Evolutionary conservation across 2,113 vertebrate species (phyloP), one percentile per base, ranked within the genome.

Genomic region (Pseudopodoces humilis): DNA sequence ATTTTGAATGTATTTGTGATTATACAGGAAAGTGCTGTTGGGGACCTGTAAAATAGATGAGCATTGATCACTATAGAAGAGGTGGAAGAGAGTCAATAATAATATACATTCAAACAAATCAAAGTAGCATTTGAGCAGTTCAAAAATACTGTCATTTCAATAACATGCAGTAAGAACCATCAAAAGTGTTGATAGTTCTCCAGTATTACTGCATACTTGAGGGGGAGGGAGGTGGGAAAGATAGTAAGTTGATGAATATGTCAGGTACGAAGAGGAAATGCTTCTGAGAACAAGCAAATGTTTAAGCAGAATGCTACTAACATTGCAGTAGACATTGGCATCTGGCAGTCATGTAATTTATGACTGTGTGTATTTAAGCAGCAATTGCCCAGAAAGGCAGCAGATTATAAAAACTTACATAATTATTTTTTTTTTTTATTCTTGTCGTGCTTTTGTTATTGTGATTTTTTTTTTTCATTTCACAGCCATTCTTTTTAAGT

Each of bases 301-400:
- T 81, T 83, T 81, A 67, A 93, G 89, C 70, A 84, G 64, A 90
- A 55, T 77, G 69, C 83, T 86, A 60, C 35, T 71, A 81, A 60
- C 39, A 15, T 43, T 58, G 64, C 76, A 63, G 53, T 47, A 74
- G 52, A 78, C 4, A 2, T 47, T 86, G 80, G 52, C 65, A 77
- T 71, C 76, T 94, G 72, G 64, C 68, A 91, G 52, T 78, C 62
- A 7, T 37, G 43, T 89, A 78, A 91, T 91, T 84, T 91, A 69
- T 64, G 52, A 50, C 33, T 86, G 11, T 30, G 30, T 81, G 60
- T 86, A 83, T 92, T 92, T 86, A 65, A 67, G 53, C 65, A 92
- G 68, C 83, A 85, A 53, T 93, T 85, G 62, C 53, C 53, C 79
- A 72, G 59, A 78, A 93, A 91, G 59, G 85, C 90, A 92, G 20